Conservation (phyloP, 1,140 invertebrate species). For the Drosophila leontia region DNA sequence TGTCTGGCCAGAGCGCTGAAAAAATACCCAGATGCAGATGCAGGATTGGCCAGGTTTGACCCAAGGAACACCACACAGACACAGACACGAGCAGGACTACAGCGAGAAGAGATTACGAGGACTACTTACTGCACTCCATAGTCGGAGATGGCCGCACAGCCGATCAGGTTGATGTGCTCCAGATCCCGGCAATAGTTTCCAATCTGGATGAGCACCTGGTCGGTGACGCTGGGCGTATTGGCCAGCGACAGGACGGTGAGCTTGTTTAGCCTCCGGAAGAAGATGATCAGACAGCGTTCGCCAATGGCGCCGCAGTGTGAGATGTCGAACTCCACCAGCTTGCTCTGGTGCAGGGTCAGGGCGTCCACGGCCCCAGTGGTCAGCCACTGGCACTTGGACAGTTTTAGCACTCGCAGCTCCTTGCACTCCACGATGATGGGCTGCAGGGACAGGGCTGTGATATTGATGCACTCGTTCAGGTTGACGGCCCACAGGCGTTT, state of each 20-base stretch:
- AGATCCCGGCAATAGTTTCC: constrained; percentile 86
- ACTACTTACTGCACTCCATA: constrained; percentile 86
- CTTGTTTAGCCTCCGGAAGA: constrained; percentile 86
- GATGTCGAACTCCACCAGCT: constrained; percentile 87
- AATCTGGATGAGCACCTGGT: constrained; percentile 86
- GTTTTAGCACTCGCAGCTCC: constrained; percentile 86
- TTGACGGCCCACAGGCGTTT: constrained; percentile 85
- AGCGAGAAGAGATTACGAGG: constrained; percentile 12
- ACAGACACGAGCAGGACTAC: constrained; percentile 22
- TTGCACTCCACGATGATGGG: constrained; percentile 86
- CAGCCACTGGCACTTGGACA: constrained; percentile 86
- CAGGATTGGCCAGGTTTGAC: constrained; percentile 25
- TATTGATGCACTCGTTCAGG: constrained; percentile 86
- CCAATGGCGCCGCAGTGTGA: constrained; percentile 86
- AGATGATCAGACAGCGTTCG: constrained; percentile 86
- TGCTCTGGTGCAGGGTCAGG: constrained; percentile 86
- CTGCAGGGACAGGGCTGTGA: constrained; percentile 86
- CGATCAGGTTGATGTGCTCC: constrained; percentile 86
- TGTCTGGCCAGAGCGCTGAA: constrained; percentile 86
- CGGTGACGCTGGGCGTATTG: constrained; percentile 86
- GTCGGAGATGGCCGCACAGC: constrained; percentile 86
- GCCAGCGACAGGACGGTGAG: constrained; percentile 86
- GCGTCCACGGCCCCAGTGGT: constrained; percentile 87
- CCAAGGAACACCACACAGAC: constrained; percentile 38
- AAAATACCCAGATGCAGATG: constrained; percentile 58